Conservation (phyloP, 2,113 vertebrate species). For the Ochotona princeps region DNA sequence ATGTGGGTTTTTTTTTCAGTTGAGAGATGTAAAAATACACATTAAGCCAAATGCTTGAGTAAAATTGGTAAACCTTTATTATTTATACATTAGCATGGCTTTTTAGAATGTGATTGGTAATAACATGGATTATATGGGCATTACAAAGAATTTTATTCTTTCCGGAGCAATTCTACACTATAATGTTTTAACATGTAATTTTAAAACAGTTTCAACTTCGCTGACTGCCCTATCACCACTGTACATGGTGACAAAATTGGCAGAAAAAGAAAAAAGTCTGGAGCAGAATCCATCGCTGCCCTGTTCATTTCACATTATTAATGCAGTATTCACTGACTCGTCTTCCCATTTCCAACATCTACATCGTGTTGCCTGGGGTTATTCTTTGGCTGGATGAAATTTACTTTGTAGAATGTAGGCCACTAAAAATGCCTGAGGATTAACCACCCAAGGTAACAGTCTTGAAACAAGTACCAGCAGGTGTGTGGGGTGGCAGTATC, state of each 20-base stretch:
- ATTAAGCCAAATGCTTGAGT: conserved; percentile 48
- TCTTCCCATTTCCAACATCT: neutral
- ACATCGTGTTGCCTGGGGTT: neutral
- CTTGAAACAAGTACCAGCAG: neutral
- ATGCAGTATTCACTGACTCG: neutral
- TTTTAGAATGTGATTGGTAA: neutral
- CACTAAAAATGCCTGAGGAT: neutral
- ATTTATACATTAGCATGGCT: conserved; percentile 39
- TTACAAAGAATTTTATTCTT: neutral
- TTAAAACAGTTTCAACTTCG: neutral
- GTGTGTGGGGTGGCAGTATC: neutral
- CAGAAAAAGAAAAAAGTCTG: neutral
- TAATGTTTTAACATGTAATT: neutral
- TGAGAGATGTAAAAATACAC: conserved; percentile 6
- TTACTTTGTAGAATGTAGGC: neutral
- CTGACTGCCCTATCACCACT: neutral
- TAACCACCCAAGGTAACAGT: neutral
- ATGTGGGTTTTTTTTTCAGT: conserved; percentile 10
- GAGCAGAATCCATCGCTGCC: neutral
- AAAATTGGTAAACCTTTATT: conserved; percentile 14
- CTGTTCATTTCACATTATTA: neutral
- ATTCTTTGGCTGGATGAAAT: neutral
- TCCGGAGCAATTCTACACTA: neutral
- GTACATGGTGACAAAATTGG: neutral
- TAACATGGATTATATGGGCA: neutral